phyloP scores from a whole-genome alignment of 2,888 invertebrate genomes.

The Archips xylosteana region DNA sequence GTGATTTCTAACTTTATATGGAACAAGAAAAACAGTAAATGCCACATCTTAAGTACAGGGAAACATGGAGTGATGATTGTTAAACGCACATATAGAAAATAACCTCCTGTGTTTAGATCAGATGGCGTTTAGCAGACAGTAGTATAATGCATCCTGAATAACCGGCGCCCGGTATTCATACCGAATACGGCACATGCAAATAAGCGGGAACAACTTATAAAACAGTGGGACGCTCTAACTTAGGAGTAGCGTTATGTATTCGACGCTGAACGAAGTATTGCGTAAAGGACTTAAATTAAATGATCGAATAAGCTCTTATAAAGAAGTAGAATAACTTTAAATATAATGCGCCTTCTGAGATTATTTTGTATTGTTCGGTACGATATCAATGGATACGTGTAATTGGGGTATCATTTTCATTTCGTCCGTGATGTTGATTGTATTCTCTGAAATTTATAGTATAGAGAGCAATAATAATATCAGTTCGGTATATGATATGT shows the following conservation, averaged over 20 bases:
- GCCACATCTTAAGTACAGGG: constrained; percentile 64
- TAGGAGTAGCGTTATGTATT: constrained; percentile 67
- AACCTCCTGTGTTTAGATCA: not conserved
- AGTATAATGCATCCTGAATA: not conserved
- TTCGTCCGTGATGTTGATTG: constrained; percentile 50
- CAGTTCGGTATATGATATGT: constrained; percentile 37
- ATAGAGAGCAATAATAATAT: constrained; percentile 54
- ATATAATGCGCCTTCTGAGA: constrained; percentile 71
- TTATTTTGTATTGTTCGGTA: constrained; percentile 59
- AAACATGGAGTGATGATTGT: constrained; percentile 60
- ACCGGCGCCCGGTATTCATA: constrained; percentile 14
- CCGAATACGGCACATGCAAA: constrained; percentile 55
- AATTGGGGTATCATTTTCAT: constrained; percentile 48
- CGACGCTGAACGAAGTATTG: constrained; percentile 70
- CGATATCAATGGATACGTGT: constrained; percentile 48
- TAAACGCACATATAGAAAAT: constrained; percentile 50
- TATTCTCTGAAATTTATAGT: constrained; percentile 59
- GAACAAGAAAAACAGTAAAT: constrained; percentile 49
- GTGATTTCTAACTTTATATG: not conserved
- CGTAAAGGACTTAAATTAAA: constrained; percentile 59
- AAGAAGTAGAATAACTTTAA: constrained; percentile 68
- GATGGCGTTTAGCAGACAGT: not conserved
- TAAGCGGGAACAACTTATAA: constrained; percentile 74
- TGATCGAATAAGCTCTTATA: constrained; percentile 65
- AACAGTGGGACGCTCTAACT: constrained; percentile 66